Evolutionary conservation across 2,888 invertebrate species (phyloP), one percentile per base, ranked within the genome.

Genomic region (Ectemnius lituratus): DNA sequence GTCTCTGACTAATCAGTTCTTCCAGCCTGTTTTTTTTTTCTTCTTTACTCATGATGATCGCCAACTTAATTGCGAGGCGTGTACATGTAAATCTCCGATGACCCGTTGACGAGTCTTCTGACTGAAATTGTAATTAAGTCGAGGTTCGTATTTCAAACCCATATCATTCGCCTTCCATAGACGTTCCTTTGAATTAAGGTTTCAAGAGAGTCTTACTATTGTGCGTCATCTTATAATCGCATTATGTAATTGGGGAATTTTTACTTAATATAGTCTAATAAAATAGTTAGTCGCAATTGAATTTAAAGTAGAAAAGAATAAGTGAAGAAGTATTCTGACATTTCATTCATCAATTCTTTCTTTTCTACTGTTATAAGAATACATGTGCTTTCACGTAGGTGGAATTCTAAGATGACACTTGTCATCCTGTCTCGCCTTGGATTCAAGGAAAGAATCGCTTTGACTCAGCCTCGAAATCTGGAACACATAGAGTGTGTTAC

Each of bases 401-500:
- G 80, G 80, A 70, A 75, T 73, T 56, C 58, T 28, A 18, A 27
- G 60, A 73, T 66, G 68, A 77, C 46, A 64, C 59, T 56, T 67
- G 14, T 11, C 23, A 6, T 16, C 16, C 65, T 37, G 23, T 47
- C 47, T 68, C 62, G 16, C 75, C 78, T 80, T 78, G 80, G 46
- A 47, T 67, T 52, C 78, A 67, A 80, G 69, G 69, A 69, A 73
- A 37, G 37, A 37, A 11, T 73, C 67, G 46, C 45, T 62, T 70
- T 65, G 70, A 73, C 62, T 70, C 73, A 58, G 67, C 70, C 68
- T 67, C 64, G 58, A 70, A 74, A 74, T 74, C 64, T 67, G 64
- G 70, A 69, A 74, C 62, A 20, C 60, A 8, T 11, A 8, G 23
- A 23, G 45, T n/a, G 45, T n/a, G 23, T 45, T 60, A 23, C n/a